Conservation (phyloP, 2,888 invertebrate species). For the Clistopyga incitator region DNA sequence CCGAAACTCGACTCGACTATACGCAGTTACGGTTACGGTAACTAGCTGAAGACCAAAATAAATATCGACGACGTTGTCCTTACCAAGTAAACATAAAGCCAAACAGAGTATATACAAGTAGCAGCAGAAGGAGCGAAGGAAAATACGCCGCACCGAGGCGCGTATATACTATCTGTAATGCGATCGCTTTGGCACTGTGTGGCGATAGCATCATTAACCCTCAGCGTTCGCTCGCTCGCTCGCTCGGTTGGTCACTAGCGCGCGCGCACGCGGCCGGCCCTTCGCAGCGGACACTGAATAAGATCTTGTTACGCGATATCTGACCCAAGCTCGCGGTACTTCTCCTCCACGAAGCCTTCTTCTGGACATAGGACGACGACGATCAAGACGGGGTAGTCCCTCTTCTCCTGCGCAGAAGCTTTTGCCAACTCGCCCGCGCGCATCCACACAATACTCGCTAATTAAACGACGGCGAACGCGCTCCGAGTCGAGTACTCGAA, state of each 20-base stretch:
- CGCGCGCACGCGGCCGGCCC: slow-evolving; percentile 55
- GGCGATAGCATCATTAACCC: slow-evolving; percentile 84
- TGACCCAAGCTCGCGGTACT: slow-evolving; percentile 72
- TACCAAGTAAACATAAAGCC: slow-evolving; percentile 35
- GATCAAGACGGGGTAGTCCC: slow-evolving; percentile 29
- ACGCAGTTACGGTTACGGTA: slow-evolving; percentile 6
- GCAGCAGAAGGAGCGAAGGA: slow-evolving; percentile 31
- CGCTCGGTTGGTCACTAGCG: slow-evolving; percentile 42
- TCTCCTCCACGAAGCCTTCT: slow-evolving; percentile 23
- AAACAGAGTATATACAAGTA: slow-evolving; percentile 42
- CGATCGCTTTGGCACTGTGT: slow-evolving; percentile 84
- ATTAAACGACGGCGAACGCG: slow-evolving; percentile 80
- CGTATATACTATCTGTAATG: slow-evolving; percentile 81
- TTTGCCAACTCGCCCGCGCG: slow-evolving; percentile 22
- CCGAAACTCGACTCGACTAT: not conserved
- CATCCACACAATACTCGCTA: slow-evolving; percentile 82
- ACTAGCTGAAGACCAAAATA: slow-evolving; percentile 7
- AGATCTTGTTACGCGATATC: slow-evolving; percentile 84
- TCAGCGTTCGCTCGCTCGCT: slow-evolving; percentile 65
- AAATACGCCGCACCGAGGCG: slow-evolving; percentile 67
- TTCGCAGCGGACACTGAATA: slow-evolving; percentile 78
- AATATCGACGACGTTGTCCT: slow-evolving; percentile 24
- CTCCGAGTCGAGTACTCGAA: slow-evolving; percentile 43
- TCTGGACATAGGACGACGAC: slow-evolving; percentile 31
- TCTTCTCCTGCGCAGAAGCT: slow-evolving; percentile 18